Evolutionary conservation across 2,888 invertebrate genomes (phyloP), one percentile per base, ranked within the genome.

Genomic region (Rhagonycha fulva): DNA sequence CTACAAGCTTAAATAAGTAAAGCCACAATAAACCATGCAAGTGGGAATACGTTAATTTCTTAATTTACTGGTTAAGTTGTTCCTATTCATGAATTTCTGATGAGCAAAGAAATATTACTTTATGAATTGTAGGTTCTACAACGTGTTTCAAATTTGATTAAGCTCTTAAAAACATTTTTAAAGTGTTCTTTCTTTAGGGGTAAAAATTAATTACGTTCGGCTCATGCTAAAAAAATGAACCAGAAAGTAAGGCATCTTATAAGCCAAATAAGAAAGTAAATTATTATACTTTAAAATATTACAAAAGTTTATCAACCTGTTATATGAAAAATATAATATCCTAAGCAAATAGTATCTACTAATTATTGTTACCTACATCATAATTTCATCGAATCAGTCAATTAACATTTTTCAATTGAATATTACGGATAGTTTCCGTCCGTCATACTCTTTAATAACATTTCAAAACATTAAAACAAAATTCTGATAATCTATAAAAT

Each of bases 41-140:
- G 86, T 86, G 88, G 88, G 88, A 88, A 87, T 87, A 87, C 84
- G 86, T 87, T 88, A 87, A 88, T 88, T 88, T 87, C 87, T 87
- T 87, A 88, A 87, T 88, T 88, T 87, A 87, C 85, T 84, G 83
- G 86, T 86, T 86, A 86, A 87, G 86, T 87, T 86, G 86, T 85
- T 86, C 85, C 82, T 82, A 82, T 84, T 82, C 85, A 86, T 87
- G 87, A 87, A 87, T 87, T 84, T 84, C 82, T 82, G 81, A 87
- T 85, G 84, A 85, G 84, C 79, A 83, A 84, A 87, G 86, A 87
- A 86, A 85, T 86, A 86, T 86, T 84, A 85, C 86, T 85, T 85
- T 84, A 84, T 84, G 85, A 86, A 87, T 87, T 86, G 86, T 85
- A 82, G 84, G 84, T 82, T 84, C 82, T 72, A 70, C 76, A 84